Evolutionary conservation across 2,113 vertebrate genomes (phyloP).

Genomic region (Engraulis encrasicolus): DNA sequence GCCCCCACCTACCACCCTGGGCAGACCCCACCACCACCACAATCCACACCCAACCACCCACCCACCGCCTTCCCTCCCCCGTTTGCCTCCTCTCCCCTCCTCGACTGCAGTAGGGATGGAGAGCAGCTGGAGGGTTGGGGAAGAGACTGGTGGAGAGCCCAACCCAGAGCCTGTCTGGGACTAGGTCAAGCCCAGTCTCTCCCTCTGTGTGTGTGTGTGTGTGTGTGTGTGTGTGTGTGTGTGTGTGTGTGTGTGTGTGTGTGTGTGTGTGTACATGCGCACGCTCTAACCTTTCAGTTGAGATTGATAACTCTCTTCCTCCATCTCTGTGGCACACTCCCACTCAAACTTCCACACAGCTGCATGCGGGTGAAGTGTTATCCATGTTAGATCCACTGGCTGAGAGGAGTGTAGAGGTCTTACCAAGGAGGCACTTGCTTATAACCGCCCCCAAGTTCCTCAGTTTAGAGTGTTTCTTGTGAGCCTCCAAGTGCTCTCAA

Average conservation of each 20-base stretch:
- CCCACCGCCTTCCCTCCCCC: conserved; percentile 19
- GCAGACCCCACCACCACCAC: no score
- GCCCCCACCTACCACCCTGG: conserved; percentile 54
- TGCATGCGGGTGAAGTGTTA: conserved; percentile 22
- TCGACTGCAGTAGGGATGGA: conserved; percentile 24
- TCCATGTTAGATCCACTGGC: conserved; percentile 41
- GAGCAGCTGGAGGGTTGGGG: conserved; percentile 76
- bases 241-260: no score
- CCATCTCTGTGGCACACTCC: conserved; percentile 11
- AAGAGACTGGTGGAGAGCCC: conserved; percentile 54
- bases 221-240: no score
- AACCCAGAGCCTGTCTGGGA: conserved; percentile 14
- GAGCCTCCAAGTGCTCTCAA: conserved; percentile 46
- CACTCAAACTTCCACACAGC: conserved; percentile 2
- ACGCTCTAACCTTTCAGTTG: no score
- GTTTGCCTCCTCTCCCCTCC: neutral
- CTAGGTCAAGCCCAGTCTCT: conserved; percentile 55
- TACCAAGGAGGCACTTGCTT: conserved; percentile 39
- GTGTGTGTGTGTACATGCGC: no score
- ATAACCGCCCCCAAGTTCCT: conserved; percentile 34
- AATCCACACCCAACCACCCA: neutral
- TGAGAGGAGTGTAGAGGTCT: conserved; percentile 46
- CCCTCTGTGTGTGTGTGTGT: no score
- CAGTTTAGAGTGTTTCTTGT: conserved; percentile 37
- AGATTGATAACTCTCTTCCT: no score